Percentiles rank a stretch among this genome's conserved stretches.
phyloP scores from a whole-genome alignment of 1,140 invertebrate genomes.

The Onthophagus taurus region DNA sequence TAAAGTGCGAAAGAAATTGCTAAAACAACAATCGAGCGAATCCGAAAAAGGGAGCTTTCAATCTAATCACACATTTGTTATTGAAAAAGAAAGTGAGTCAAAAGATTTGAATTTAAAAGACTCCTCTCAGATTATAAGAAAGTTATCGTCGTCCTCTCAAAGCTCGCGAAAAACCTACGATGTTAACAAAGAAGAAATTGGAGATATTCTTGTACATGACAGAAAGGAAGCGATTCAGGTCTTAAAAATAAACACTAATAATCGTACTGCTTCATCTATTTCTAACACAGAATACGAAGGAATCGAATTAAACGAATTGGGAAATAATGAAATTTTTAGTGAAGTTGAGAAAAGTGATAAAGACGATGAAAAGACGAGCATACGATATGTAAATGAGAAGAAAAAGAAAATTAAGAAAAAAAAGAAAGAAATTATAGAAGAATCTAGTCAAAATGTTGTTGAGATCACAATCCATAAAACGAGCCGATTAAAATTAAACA shows the following conservation, averaged over 20 bases:
- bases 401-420: slow-evolving; percentile 4
- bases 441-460: slow-evolving; percentile 20
- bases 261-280: not conserved
- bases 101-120: not conserved
- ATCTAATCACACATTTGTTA: not conserved
- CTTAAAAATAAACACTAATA: not conserved
- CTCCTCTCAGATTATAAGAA: not conserved
- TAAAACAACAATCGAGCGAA: slow-evolving; percentile 13
- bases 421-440: slow-evolving; percentile 9
- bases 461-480: slow-evolving; percentile 25
- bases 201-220: not conserved
- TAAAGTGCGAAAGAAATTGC: slow-evolving; percentile 21
- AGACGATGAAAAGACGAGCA: not conserved
- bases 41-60: slow-evolving; percentile 1
- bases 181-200: not conserved
- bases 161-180: slow-evolving; percentile 2
- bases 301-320: not conserved
- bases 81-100: not conserved
- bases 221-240: too few species aligned
- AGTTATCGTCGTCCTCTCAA: not conserved
- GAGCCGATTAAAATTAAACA: slow-evolving; percentile 20
- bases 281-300: not conserved
- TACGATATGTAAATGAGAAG: slow-evolving; percentile 9
- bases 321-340: slow-evolving; percentile 8
- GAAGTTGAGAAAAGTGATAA: not conserved